Percentiles rank a stretch among this genome's conserved stretches.
Conservation (phyloP, 1,140 invertebrate species). For the Diorhabda carinulata region DNA sequence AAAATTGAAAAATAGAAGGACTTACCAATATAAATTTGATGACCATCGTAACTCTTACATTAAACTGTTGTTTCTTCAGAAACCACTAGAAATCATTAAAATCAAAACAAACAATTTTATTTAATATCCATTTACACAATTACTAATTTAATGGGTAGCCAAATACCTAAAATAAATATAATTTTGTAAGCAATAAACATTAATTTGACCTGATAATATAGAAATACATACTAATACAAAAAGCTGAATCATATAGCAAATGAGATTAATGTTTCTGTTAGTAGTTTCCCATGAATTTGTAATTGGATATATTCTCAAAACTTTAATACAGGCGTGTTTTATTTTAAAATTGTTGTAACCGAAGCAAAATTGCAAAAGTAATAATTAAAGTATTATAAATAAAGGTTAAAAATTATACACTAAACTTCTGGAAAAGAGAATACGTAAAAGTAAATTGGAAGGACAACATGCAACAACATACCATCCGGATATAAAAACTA, state of each 20-base stretch:
- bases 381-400: no score
- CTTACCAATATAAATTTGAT: background rate
- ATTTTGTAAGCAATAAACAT: background rate
- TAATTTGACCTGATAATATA: background rate
- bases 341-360: background rate
- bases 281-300: slow-evolving; percentile 11
- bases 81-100: background rate
- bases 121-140: background rate
- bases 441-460: no score
- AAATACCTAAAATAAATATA: background rate
- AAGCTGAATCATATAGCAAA: slow-evolving; percentile 14
- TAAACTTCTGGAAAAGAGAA: no score
- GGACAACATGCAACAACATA: no score
- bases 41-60: background rate
- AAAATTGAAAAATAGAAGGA: background rate
- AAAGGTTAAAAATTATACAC: no score
- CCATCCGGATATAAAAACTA: no score
- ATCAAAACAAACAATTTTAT: background rate
- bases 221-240: background rate
- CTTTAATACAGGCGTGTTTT: background rate
- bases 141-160: background rate
- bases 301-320: slow-evolving; percentile 5
- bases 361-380: no score
- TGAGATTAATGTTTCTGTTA: slow-evolving; percentile 12
- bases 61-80: background rate